Conservation (phyloP, 2,888 invertebrate species). For the Neoitamus cyanurus region DNA sequence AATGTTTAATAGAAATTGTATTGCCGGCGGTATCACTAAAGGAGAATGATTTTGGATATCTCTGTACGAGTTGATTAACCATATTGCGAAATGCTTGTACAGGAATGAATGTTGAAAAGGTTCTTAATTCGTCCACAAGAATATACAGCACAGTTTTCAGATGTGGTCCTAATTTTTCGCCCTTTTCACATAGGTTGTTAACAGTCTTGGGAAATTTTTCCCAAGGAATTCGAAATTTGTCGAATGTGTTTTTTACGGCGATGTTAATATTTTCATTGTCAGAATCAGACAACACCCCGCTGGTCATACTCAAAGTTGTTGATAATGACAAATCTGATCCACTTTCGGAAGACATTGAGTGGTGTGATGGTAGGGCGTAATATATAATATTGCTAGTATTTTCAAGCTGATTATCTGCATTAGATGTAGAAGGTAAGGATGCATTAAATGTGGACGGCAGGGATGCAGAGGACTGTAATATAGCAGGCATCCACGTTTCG, state of each 20-base stretch:
- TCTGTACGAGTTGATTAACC: neutral
- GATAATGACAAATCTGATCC: conserved; percentile 2
- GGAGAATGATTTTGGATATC: conserved; percentile 12
- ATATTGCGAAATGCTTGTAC: neutral
- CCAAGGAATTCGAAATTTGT: conserved; percentile 28
- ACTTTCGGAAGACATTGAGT: neutral
- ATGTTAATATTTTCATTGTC: neutral
- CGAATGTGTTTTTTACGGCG: neutral
- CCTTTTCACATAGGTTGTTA: neutral
- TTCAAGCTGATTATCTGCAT: neutral
- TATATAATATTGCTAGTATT: neutral
- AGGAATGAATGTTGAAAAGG: neutral
- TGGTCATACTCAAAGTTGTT: neutral
- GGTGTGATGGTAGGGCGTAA: neutral
- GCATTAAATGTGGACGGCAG: neutral
- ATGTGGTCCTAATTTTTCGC: conserved; percentile 2
- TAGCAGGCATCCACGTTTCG: neutral
- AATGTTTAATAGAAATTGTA: conserved; percentile 16
- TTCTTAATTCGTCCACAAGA: conserved; percentile 19
- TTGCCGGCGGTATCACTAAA: conserved; percentile 4
- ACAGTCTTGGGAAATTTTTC: conserved; percentile 21
- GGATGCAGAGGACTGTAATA: neutral
- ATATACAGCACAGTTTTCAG: conserved; percentile 19
- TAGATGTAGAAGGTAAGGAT: neutral
- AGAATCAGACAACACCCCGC: neutral